Conservation (phyloP, 2,797 vertebrate genomes). For the Poecilia picta region DNA sequence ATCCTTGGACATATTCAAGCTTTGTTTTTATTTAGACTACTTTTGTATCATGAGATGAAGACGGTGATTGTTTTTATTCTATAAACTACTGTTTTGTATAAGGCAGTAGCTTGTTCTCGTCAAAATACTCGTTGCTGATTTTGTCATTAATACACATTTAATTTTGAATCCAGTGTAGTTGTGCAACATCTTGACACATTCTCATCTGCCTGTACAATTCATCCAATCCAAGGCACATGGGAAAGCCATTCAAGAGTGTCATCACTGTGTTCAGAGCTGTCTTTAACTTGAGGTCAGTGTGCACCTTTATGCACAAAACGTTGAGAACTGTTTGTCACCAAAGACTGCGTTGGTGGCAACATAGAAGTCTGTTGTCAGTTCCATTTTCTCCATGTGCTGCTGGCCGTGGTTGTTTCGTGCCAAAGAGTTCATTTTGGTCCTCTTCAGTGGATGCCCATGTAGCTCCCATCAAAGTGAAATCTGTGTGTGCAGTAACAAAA, state of each 20-base stretch:
- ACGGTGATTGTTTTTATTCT: conserved; percentile 40
- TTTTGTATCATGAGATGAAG: conserved; percentile 45
- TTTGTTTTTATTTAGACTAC: conserved; percentile 38
- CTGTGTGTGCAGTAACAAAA: conserved; percentile 63
- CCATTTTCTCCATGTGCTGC: conserved; percentile 67
- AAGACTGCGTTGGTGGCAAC: conserved; percentile 29
- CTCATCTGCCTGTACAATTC: conserved; percentile 71
- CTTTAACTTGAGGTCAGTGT: conserved; percentile 70
- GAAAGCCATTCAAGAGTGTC: conserved; percentile 78
- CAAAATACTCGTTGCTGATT: conserved; percentile 57
- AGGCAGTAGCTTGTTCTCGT: conserved; percentile 66
- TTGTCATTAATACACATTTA: conserved; percentile 46
- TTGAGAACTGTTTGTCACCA: conserved; percentile 25
- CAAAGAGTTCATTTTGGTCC: conserved; percentile 84
- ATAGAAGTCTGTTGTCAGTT: conserved; percentile 35
- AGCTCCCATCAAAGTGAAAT: conserved; percentile 74
- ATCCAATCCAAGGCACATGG: conserved; percentile 80
- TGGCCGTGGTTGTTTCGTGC: conserved; percentile 86
- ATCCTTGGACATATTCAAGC: conserved; percentile 35
- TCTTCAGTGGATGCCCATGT: conserved; percentile 78
- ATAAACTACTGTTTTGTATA: conserved; percentile 60
- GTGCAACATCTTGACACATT: conserved; percentile 72
- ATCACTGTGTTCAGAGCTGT: conserved; percentile 69
- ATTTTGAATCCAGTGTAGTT: conserved; percentile 60
- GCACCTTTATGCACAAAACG: conserved; percentile 38